Conservation (phyloP, 2,888 invertebrate genomes). For the Beris chalybata region DNA sequence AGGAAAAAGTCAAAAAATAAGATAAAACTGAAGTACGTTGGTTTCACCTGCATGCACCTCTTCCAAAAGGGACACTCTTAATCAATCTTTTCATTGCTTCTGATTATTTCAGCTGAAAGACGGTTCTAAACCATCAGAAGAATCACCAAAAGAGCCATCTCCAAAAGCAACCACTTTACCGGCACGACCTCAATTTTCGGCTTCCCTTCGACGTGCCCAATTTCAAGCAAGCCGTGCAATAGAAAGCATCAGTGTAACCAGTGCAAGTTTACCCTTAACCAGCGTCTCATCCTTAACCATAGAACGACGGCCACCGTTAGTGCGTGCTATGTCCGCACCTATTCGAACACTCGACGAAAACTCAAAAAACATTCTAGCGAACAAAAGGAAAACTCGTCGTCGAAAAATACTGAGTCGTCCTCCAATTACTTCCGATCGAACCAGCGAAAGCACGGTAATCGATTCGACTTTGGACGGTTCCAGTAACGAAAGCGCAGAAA, state of each 20-base stretch:
- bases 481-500: constrained; percentile 28
- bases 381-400: constrained; percentile 49
- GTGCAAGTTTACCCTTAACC: neutral
- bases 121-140: neutral
- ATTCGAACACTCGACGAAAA: constrained; percentile 51
- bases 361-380: constrained; percentile 45
- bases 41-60: no score
- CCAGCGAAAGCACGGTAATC: constrained; percentile 17
- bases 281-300: constrained; percentile 47
- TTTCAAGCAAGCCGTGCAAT: constrained; percentile 42
- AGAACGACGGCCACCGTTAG: constrained; percentile 51
- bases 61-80: no score
- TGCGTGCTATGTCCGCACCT: constrained; percentile 57
- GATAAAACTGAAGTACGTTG: no score
- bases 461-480: constrained; percentile 3
- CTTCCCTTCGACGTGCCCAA: constrained; percentile 43
- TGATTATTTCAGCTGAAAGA: constrained; percentile 2
- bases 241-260: neutral
- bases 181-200: constrained; percentile 31
- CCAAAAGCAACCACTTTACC: no score
- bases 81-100: neutral
- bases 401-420: constrained; percentile 45
- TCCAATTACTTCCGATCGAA: constrained; percentile 10
- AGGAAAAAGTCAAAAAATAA: no score
- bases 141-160: neutral